These are phyloP conservation scores for Drosophila diplacantha DNA, from an alignment of 2,888 invertebrate species.

Conservation along the genomic window DNA sequence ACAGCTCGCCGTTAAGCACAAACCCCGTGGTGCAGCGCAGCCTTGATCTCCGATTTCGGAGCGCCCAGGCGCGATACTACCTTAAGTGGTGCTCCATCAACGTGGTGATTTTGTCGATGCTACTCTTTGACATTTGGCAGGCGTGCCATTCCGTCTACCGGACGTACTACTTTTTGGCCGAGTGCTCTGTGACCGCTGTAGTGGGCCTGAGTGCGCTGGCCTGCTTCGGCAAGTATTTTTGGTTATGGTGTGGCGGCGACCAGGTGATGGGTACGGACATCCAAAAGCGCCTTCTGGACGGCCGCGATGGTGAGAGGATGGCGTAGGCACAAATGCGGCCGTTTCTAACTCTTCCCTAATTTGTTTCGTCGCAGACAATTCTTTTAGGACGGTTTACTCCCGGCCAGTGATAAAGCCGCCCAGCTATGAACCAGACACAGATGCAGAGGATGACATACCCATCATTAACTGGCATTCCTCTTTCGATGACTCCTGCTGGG, in stretches of 20 bases:
- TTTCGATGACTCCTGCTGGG: slow-evolving; percentile 76
- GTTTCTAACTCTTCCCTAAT: background rate
- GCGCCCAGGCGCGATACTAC: slow-evolving; percentile 64
- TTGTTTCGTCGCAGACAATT: slow-evolving; percentile 59
- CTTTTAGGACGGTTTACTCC: slow-evolving; percentile 57
- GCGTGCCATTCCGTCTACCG: slow-evolving; percentile 61
- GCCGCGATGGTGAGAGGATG: slow-evolving; percentile 71
- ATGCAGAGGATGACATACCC: slow-evolving; percentile 53
- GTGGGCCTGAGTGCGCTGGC: slow-evolving; percentile 79
- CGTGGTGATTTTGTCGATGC: slow-evolving; percentile 60
- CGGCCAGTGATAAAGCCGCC: slow-evolving; percentile 28
- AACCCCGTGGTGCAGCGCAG: slow-evolving; percentile 32
- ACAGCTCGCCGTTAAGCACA: slow-evolving; percentile 62
- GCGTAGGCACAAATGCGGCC: background rate
- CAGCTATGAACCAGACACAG: slow-evolving; percentile 47
- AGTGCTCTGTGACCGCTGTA: slow-evolving; percentile 78
- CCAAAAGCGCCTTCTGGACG: slow-evolving; percentile 80
- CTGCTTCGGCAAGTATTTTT: slow-evolving; percentile 79
- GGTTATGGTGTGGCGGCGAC: slow-evolving; percentile 75
- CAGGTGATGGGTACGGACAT: slow-evolving; percentile 79
- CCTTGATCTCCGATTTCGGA: slow-evolving; percentile 67
- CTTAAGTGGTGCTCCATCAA: slow-evolving; percentile 76
- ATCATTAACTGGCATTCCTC: slow-evolving; percentile 78
- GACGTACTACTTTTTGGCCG: slow-evolving; percentile 76
- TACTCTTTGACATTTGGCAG: slow-evolving; percentile 71